phyloP scores from a whole-genome alignment of 2,113 vertebrate genomes.

The Lipophrys pholis region DNA sequence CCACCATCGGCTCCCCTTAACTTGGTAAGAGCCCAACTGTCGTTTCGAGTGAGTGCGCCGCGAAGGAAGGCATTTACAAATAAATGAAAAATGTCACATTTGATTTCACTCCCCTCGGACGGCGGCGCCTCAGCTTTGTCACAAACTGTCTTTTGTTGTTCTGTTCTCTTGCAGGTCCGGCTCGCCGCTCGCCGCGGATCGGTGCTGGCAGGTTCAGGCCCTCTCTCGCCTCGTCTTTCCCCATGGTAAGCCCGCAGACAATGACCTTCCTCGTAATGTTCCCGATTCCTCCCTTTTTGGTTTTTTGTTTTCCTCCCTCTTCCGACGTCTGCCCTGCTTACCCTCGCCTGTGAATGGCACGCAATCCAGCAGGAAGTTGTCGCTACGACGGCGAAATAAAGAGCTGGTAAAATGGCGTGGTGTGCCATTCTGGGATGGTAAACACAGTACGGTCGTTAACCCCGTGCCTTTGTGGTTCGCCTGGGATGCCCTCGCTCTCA shows the following conservation, averaged over 20 bases:
- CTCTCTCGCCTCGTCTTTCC: conserved; percentile 78
- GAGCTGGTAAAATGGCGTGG: conserved; percentile 80
- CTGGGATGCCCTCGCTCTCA: conserved; percentile 62
- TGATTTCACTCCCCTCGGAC: conserved; percentile 90
- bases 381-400: conserved; percentile 64
- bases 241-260: conserved; percentile 83
- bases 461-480: conserved; percentile 73
- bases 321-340: conserved; percentile 8
- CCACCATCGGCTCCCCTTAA: conserved; percentile 88
- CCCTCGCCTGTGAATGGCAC: conserved; percentile 69
- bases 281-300: conserved; percentile 67
- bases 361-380: conserved; percentile 73
- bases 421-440: conserved; percentile 64
- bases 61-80: conserved; percentile 98
- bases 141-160: conserved; percentile 93
- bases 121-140: conserved; percentile 92
- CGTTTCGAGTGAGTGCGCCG: conserved; percentile 92
- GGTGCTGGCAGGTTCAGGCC: conserved; percentile 85
- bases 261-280: conserved; percentile 85
- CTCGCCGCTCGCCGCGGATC: conserved; percentile 84
- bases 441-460: conserved; percentile 75
- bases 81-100: conserved; percentile 99
- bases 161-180: conserved; percentile 86
- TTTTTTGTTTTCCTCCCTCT: not conserved
- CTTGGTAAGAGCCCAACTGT: conserved; percentile 91